These are phyloP conservation scores for Nebria salina DNA, from an alignment of 2,888 invertebrate genomes.

Conservation along the genomic window DNA sequence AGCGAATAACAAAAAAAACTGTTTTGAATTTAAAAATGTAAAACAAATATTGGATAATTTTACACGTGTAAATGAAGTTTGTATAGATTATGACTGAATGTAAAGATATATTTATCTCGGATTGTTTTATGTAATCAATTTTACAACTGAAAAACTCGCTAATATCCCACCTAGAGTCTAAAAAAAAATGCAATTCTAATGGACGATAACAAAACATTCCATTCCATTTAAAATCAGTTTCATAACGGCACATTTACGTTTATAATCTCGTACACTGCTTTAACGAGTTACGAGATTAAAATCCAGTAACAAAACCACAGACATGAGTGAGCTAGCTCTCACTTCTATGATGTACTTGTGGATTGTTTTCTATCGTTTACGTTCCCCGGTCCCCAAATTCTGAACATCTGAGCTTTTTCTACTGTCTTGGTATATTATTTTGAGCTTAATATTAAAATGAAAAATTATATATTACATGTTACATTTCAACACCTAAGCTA, in stretches of 20 bases:
- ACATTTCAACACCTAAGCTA: conserved; percentile 56
- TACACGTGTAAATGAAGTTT: conserved; percentile 39
- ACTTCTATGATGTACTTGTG: conserved; percentile 47
- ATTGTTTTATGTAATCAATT: conserved; percentile 22
- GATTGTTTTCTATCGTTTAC: conserved; percentile 17
- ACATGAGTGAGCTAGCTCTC: conserved; percentile 47
- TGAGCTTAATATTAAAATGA: conserved; percentile 33
- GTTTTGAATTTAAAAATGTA: too few species aligned
- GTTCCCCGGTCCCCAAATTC: not conserved
- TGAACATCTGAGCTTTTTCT: not conserved
- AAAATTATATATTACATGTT: conserved; percentile 45
- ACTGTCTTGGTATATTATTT: conserved; percentile 12
- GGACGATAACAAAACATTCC: not conserved
- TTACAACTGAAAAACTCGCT: conserved; percentile 34
- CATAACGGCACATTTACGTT: not conserved
- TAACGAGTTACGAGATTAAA: not conserved
- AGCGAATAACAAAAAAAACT: too few species aligned
- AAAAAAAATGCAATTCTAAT: too few species aligned
- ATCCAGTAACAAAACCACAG: conserved; percentile 27
- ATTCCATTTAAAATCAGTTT: not conserved
- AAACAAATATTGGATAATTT: too few species aligned
- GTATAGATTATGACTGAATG: conserved; percentile 40
- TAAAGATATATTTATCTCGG: conserved; percentile 26
- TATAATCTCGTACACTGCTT: conserved; percentile 9
- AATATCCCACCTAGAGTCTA: not conserved